phyloP scores from a whole-genome alignment of 2,888 invertebrate genomes.

The Pachymerium ferrugineum region DNA sequence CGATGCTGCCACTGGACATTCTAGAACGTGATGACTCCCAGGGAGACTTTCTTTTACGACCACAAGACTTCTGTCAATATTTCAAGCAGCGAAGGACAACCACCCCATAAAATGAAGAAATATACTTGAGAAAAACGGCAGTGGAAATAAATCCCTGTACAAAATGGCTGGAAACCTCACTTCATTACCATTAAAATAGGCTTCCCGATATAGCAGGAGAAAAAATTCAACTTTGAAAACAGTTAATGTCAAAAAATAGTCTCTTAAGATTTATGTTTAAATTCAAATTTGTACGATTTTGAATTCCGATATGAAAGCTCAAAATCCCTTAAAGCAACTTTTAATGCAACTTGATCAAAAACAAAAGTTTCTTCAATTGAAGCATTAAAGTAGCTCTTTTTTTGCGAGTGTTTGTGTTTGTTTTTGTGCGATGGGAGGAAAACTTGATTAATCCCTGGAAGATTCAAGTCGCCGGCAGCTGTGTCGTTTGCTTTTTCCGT shows the following conservation, averaged over 20 bases:
- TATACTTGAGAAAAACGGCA: neutral
- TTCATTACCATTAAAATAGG: neutral
- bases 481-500: constrained; percentile 25
- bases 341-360: neutral
- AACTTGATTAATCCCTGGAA: constrained; percentile 10
- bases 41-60: constrained; percentile 20
- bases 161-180: neutral
- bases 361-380: constrained; percentile 15
- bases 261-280: neutral
- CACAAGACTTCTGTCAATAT: constrained; percentile 22
- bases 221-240: too few species aligned
- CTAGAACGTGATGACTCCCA: constrained; percentile 3
- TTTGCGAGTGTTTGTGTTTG: constrained; percentile 17
- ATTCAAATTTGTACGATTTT: neutral
- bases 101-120: constrained; percentile 1
- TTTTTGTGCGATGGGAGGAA: constrained; percentile 2
- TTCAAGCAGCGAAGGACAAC: constrained; percentile 9
- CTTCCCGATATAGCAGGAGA: too few species aligned
- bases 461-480: constrained; percentile 5
- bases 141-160: neutral
- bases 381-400: neutral
- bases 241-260: too few species aligned
- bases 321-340: too few species aligned
- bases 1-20: constrained; percentile 19
- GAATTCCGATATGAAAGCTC: too few species aligned